Percentiles rank a stretch among this genome's conserved stretches.
These are phyloP conservation scores for Listronotus bonariensis DNA, from an alignment of 1,140 invertebrate species.

Conservation along the genomic window DNA sequence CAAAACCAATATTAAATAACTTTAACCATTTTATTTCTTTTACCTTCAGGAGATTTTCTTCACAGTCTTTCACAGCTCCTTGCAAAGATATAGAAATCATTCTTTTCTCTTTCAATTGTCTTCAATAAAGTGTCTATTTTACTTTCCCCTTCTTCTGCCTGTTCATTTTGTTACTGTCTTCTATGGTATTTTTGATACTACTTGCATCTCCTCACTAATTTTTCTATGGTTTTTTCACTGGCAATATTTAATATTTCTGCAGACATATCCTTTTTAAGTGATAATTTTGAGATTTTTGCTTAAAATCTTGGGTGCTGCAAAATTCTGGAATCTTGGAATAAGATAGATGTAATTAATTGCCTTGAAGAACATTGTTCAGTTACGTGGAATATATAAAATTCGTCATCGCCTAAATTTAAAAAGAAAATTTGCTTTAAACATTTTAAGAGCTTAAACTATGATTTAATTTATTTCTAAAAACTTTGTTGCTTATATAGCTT, in stretches of 20 bases:
- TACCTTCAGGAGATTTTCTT: slow-evolving; percentile 27
- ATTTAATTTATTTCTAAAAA: too few species aligned
- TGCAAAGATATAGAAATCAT: slow-evolving; percentile 9
- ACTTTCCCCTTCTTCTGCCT: background rate
- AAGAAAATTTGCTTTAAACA: background rate
- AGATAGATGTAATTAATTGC: slow-evolving; percentile 60
- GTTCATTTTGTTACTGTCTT: background rate
- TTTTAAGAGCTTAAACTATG: too few species aligned
- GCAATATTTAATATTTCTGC: slow-evolving; percentile 1
- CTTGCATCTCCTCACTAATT: background rate
- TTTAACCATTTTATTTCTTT: background rate
- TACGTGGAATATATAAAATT: slow-evolving; percentile 57
- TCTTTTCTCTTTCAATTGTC: slow-evolving; percentile 11
- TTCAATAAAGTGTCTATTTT: slow-evolving; percentile 20
- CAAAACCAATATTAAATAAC: too few species aligned
- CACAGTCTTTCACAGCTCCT: slow-evolving; percentile 9
- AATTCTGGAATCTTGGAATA: slow-evolving; percentile 49
- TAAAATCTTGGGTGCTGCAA: slow-evolving; percentile 5
- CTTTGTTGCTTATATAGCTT: too few species aligned
- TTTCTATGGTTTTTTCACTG: slow-evolving; percentile 4
- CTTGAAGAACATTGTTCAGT: slow-evolving; percentile 58
- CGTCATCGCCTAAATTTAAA: slow-evolving; percentile 5
- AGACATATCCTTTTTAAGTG: background rate
- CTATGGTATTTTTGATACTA: too few species aligned
- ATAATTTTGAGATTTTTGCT: slow-evolving; percentile 1